A percentile compares a stretch with the other conserved stretches of the same genome.
Evolutionary conservation across 2,797 vertebrate genomes (phyloP).

Genomic region (Enteromius paludinosus): DNA sequence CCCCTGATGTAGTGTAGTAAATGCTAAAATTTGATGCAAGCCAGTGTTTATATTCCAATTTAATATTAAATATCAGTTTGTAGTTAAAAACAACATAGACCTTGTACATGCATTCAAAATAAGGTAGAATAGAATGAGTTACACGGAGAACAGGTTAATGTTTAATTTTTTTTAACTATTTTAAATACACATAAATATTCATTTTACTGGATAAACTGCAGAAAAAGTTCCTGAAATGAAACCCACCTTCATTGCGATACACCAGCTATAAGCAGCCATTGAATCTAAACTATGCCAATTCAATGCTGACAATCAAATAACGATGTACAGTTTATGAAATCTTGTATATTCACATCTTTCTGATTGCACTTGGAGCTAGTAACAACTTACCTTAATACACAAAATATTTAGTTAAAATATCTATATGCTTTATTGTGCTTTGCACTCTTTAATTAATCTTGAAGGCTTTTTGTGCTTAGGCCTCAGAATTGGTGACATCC

Average conservation of each 20-base stretch:
- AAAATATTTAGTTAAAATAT: background rate
- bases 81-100: too few species aligned
- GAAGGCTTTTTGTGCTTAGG: conserved; percentile 15
- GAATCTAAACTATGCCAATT: background rate
- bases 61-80: background rate
- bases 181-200: background rate
- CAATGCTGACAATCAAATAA: background rate
- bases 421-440: conserved; percentile 11
- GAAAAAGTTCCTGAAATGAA: background rate
- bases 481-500: background rate
- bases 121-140: too few species aligned
- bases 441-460: background rate
- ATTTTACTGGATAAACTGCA: background rate
- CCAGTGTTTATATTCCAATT: background rate
- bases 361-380: conserved; percentile 1
- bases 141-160: background rate
- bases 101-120: background rate
- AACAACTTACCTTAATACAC: conserved; percentile 20
- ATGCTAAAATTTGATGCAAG: too few species aligned
- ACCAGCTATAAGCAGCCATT: background rate
- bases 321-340: background rate
- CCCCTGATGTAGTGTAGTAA: too few species aligned
- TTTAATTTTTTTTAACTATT: too few species aligned
- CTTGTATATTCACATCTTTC: background rate
- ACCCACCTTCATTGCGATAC: background rate